phyloP scores from a whole-genome alignment of 2,113 vertebrate genomes.

The Hyaena hyaena region DNA sequence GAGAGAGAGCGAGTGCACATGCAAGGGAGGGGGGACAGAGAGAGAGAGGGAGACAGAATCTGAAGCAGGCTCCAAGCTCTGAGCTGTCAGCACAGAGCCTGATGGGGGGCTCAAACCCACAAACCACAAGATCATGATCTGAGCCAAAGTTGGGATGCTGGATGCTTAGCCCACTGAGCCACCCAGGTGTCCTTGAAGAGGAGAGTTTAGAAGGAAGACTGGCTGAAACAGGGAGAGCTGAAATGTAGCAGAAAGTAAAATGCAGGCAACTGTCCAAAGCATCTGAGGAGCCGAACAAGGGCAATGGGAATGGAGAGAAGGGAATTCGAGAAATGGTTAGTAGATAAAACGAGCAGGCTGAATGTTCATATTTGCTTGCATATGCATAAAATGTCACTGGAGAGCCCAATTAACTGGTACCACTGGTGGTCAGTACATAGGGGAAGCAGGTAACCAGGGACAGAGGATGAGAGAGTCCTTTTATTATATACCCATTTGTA shows the following conservation, averaged over 20 bases:
- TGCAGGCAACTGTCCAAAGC: not conserved
- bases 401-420: not conserved
- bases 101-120: too few species aligned
- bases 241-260: not conserved
- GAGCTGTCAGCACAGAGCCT: too few species aligned
- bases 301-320: not conserved
- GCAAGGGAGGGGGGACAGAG: too few species aligned
- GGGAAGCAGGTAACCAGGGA: not conserved
- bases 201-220: not conserved
- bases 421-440: not conserved
- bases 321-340: not conserved
- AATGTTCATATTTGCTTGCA: not conserved
- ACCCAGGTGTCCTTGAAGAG: not conserved
- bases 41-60: too few species aligned
- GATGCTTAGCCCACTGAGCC: too few species aligned
- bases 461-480: not conserved
- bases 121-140: too few species aligned
- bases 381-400: not conserved
- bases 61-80: too few species aligned
- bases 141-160: too few species aligned
- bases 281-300: not conserved
- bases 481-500: not conserved
- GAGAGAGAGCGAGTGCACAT: too few species aligned
- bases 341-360: not conserved
- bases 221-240: not conserved